Base-by-base conservation (phyloP, 1,140 invertebrate genomes). In the Calliopsis andreniformis region DNA sequence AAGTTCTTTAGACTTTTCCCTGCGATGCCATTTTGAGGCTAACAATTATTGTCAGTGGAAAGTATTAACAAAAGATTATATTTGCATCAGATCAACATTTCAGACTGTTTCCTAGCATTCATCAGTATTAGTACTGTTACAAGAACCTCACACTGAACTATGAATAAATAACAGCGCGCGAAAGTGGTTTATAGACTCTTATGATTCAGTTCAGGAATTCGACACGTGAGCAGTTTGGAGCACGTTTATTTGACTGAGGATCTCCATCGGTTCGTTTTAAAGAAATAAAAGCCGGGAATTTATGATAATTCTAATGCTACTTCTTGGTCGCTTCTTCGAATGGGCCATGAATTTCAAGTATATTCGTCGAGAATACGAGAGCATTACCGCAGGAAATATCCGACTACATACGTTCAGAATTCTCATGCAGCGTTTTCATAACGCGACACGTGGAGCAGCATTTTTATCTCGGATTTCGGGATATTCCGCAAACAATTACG, bases 281-380 rank as follows among this genome's bases (percentile, higher is more conserved):
- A 63, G 67, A 67, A 75, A 56, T 67, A 67, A 42, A 25, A 75
- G 23, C 16, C 2, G 20, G 28, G 42, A 67, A 67, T 75, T 56
- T 75, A 75, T 75, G 71, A 75, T 75, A 67, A 75, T 75, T 75
- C 63, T 18, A 42, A 75, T 75, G 62, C 71, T 47, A 25, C 63
- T 47, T 67, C 63, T 73, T 66, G 70, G 47, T 66, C 70, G 61
- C 28, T 73, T 73, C 49, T 35, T 67, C 42, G 62, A 75, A 75
- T 75, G 28, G 71, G 20, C 71, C 43, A 75, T 75, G 71, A 75
- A 75, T 75, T 75, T 47, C 71, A 67, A 75, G 63, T 23, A 51
- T 25, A 6, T 28, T 55, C 61, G 28, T 8, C 14, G 55, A 45
- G 71, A 75, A 75, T 75, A 58, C 51, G 71, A 73, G 42, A 73